Evolutionary conservation across 2,113 vertebrate genomes (phyloP), one percentile per base, ranked within the genome.

Genomic region (Mirounga angustirostris): DNA sequence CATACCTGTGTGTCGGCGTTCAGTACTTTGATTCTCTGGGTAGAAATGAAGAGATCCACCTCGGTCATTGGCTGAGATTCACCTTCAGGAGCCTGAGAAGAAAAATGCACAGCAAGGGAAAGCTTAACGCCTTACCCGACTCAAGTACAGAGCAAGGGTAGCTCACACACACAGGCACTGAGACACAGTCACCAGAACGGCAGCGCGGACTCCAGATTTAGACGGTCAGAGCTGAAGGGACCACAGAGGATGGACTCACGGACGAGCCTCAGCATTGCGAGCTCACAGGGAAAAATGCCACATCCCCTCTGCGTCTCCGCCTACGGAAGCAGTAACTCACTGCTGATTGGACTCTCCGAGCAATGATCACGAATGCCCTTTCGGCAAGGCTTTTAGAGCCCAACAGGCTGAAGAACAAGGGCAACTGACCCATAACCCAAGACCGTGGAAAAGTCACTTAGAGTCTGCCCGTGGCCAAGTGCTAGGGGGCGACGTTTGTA

Each of bases 1-100:
- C 26, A 74, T 99, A 99, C 99, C 99, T 99, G 99, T 7, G 99
- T 99, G 97, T 99, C 99, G 7, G 99, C 99, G 76, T 99, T 99
- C 97, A 99, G 98, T 9, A 99, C 99, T 99, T 99, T 99, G 97
- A 99, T 99, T 98, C 99, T 99, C 98, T 99, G 99, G 7, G 99
- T 99, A 71, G 99, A 99, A 98, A 99, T 99, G 98, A 99, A 99
- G 98, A 99, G 99, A 95, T 99, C 99, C 98, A 99, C 99, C 98
- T 99, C 99, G 0, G 99, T 99, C 99, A 99, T 99, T 30, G 99
- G 99, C 81, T 99, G 99, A 94, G 99, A 99, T 97, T 99, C 99
- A 0, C 99, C 99, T 98, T 99, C 99, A 65, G 99, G 98, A 87
- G 99, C 99, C 99, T 99, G 95, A 80, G 92, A 88, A 96, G 52